Base-by-base conservation (phyloP, 2,888 invertebrate species). In the Caenorhabditis becei region DNA sequence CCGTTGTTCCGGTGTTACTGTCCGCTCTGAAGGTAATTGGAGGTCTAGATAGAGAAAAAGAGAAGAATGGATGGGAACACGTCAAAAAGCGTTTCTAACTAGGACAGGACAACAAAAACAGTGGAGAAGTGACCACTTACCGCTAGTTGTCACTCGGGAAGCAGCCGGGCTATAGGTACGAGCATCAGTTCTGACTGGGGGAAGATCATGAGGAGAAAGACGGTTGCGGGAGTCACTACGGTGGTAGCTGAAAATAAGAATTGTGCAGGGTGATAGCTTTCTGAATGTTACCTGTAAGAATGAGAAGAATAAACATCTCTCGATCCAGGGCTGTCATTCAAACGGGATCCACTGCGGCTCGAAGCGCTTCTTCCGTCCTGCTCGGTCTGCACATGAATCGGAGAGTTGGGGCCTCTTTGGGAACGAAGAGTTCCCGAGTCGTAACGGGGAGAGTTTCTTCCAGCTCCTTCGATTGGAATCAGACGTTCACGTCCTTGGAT, bases 401-500 rank as follows among this genome's bases (percentile, higher is more conserved):
- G 86, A 20, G 85, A 86, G 53, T 79, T 81, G 24, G 70, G 72
- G 18, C 81, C 71, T 23, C 83, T 66, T n/a, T 80, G 80, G 16
- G 80, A 81, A 44, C 80, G 69, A 7, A 65, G 63, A 59, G 80
- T 74, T 51, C 67, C 61, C 18, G 23, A 56, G 24, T 83, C 74
- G 35, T 32, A 72, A 47, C 77, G 67, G 47, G 82, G 69, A 18
- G 77, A 74, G 23, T 56, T 72, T 10, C 81, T 71, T 47, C 86
- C 81, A 35, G 83, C 71, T 37, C 89, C 89, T 58, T 89, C 89
- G 53, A 90, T 90, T 32, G 90, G 90, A 69, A 90, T 88, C 54
- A 84, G 41, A 24, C 90, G 83, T 63, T 90, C 90, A 24, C 88
- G 83, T 54, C 87, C 85, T 26, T 87, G 83, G 14, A 90, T 70